phyloP scores from a whole-genome alignment of 2,113 vertebrate genomes.

The Triplophysa rosa region DNA sequence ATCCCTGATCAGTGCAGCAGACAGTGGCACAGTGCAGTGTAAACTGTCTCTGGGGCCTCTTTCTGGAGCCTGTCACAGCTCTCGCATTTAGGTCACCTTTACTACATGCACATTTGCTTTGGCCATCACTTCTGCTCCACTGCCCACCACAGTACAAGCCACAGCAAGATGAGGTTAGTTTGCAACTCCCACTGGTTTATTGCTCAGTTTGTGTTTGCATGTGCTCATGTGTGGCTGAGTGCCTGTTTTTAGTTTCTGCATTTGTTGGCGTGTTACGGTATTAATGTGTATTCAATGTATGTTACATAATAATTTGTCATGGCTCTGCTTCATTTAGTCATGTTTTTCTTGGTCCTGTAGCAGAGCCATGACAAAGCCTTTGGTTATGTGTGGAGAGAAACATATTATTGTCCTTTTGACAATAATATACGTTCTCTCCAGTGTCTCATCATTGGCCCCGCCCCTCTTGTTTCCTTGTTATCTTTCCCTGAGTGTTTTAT shows the following conservation, averaged over 20 bases:
- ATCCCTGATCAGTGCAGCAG: conserved; percentile 35
- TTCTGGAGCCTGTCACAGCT: conserved; percentile 49
- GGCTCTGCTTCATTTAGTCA: too few species aligned
- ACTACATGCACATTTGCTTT: conserved; percentile 55
- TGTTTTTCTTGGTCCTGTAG: too few species aligned
- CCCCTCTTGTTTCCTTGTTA: too few species aligned
- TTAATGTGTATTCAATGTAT: too few species aligned
- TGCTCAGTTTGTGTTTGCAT: conserved; percentile 30
- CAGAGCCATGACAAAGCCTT: too few species aligned
- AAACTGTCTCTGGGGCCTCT: conserved; percentile 56
- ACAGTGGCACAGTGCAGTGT: conserved; percentile 43
- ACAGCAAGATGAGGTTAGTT: conserved; percentile 19
- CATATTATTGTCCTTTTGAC: too few species aligned
- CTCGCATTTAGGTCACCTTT: conserved; percentile 62
- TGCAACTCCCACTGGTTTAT: conserved; percentile 22
- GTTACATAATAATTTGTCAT: too few species aligned
- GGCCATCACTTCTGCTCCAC: conserved; percentile 63
- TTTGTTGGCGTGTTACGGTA: neutral
- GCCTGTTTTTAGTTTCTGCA: neutral
- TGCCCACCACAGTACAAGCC: conserved; percentile 54
- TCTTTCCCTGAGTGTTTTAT: too few species aligned
- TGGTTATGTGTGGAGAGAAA: too few species aligned
- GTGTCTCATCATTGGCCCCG: too few species aligned
- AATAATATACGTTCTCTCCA: too few species aligned
- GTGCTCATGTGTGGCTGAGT: conserved; percentile 17